These are phyloP conservation scores for Melieria omissa DNA, from an alignment of 2,888 invertebrate genomes.

Conservation along the genomic window DNA sequence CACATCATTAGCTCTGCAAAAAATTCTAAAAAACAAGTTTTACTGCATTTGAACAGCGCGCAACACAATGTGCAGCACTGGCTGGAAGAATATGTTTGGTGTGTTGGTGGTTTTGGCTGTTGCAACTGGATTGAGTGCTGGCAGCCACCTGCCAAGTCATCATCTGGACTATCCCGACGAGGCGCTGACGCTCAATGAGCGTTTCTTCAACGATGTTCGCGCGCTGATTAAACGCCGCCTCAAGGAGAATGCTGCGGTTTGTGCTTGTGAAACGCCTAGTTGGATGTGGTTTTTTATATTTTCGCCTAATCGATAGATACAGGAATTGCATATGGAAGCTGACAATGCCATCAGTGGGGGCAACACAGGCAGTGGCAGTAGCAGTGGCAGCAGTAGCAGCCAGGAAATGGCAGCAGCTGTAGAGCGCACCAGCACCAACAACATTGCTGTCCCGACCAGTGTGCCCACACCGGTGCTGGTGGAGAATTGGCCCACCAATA, in stretches of 20 bases:
- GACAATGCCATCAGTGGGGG: constrained; percentile 38
- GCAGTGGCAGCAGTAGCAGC: neutral
- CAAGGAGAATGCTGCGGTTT: constrained; percentile 59
- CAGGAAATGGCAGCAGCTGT: constrained; percentile 22
- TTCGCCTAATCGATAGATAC: constrained; percentile 37
- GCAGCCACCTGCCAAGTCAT: constrained; percentile 53
- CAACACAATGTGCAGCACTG: constrained; percentile 18
- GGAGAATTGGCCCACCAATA: constrained; percentile 72
- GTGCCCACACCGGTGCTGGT: constrained; percentile 74
- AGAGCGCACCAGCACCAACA: neutral
- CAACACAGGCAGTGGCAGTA: neutral
- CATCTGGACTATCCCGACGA: constrained; percentile 44
- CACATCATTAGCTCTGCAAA: neutral
- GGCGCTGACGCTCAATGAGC: constrained; percentile 59
- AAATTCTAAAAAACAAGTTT: neutral
- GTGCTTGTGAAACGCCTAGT: constrained; percentile 30
- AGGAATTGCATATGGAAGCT: constrained; percentile 48
- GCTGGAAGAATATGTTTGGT: constrained; percentile 15
- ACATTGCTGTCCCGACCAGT: constrained; percentile 46
- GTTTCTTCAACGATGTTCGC: constrained; percentile 70
- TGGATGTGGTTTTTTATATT: neutral
- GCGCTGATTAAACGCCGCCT: constrained; percentile 68
- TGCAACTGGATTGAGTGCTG: constrained; percentile 39
- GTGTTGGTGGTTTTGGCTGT: constrained; percentile 38
- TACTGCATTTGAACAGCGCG: neutral